Base-by-base conservation (phyloP, 1,140 invertebrate genomes). In the Diploscapter pachys region DNA sequence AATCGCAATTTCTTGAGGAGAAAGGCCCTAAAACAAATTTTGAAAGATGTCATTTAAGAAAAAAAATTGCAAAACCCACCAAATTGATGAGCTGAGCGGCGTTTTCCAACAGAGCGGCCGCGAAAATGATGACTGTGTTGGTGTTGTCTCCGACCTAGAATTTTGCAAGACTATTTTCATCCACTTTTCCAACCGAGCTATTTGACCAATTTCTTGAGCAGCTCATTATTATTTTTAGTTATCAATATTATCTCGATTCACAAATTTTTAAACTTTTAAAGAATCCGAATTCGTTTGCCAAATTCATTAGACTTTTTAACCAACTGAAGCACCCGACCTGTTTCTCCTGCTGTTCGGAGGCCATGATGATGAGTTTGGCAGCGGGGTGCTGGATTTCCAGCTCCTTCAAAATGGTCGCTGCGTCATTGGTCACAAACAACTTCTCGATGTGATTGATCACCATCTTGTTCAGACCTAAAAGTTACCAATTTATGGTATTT, bases 401-500 rank as follows among this genome's bases (percentile, higher is more conserved):
- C 86, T 98, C 94, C 78, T 91, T 90, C 70, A 99, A 92, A 72
- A 99, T 99, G 0, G 96, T 98, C 0, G 93, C 96, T 61, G 96
- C 97, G 90, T 99, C 97, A 88, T 93, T 98, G 0, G 97, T 99
- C 2, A 99, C 93, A 89, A 98, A 99, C 72, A 98, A 89, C 85
- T 99, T 99, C 82, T 98, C 96, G 78, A 99, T 89, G 84, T 98
- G 95, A 88, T 99, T 99, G 55, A 99, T 98, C 5, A 99, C 91
- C 92, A 99, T 98, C 89, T 99, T 99, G 86, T 98, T 99, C 92
- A 98, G 96, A 13, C 96, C 96, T 90, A 92, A 49, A 82, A 79
- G 57, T 75, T 65, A 82, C 63, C 48, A 11, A 50, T 50, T 65
- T 11, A 67, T 8, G 49, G 31, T 59, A 59, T 11, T 59, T 9